A percentile compares a stretch with the other conserved stretches of the same genome.
Conservation (phyloP, 2,888 invertebrate species). For the Ophraella communa region DNA sequence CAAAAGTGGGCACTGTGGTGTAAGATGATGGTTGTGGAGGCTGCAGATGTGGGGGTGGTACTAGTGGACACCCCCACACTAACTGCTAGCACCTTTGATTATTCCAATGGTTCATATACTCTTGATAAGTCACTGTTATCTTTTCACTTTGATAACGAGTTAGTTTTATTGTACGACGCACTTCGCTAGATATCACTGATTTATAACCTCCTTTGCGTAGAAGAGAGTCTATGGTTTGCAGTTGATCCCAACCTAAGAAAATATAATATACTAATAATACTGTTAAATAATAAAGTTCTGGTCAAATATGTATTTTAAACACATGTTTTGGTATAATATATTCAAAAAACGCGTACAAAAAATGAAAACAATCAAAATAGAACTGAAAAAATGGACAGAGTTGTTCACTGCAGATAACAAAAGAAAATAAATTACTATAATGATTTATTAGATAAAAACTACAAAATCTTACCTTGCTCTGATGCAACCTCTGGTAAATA, state of each 20-base stretch:
- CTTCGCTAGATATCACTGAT: constrained; percentile 85
- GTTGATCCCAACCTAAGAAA: constrained; percentile 92
- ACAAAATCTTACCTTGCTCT: constrained; percentile 87
- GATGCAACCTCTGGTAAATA: constrained; percentile 98
- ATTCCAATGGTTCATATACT: constrained; percentile 75
- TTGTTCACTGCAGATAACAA: no score
- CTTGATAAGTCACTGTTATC: constrained; percentile 86
- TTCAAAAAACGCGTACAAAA: not conserved
- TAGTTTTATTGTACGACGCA: constrained; percentile 88
- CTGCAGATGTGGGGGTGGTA: constrained; percentile 50
- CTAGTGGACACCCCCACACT: constrained; percentile 63
- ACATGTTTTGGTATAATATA: no score
- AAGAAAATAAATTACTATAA: no score
- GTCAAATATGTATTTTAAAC: no score
- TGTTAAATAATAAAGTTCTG: no score
- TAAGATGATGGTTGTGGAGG: constrained; percentile 13
- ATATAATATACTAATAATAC: constrained; percentile 11
- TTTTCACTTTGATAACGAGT: constrained; percentile 98
- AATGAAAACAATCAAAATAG: not conserved
- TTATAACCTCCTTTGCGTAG: constrained; percentile 97
- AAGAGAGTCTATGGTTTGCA: constrained; percentile 97
- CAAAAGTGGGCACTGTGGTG: constrained; percentile 44
- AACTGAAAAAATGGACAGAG: no score
- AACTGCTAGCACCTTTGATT: constrained; percentile 77
- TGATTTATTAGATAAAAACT: not conserved